These are phyloP conservation scores for Candoia aspera DNA, from an alignment of 2,113 vertebrate genomes.

Conservation along the genomic window DNA sequence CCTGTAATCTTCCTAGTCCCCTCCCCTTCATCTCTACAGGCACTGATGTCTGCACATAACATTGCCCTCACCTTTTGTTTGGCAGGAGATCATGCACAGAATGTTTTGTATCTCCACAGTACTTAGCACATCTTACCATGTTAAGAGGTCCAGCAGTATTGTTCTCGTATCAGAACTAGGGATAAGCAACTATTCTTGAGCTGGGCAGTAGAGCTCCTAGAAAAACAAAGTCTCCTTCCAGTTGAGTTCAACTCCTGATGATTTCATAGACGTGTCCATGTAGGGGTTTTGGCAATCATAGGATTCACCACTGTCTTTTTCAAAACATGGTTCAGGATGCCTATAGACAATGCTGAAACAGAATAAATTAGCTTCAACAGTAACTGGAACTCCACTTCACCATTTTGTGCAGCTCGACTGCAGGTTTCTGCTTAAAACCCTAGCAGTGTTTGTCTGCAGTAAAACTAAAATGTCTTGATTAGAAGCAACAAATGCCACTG, in stretches of 20 bases:
- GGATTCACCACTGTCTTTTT: not conserved
- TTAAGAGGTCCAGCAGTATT: conserved; percentile 65
- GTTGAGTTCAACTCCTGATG: not conserved
- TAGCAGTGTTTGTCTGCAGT: not conserved
- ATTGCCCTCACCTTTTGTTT: not conserved
- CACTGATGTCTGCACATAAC: not conserved
- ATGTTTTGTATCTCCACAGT: not conserved
- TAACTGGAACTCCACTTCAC: not conserved
- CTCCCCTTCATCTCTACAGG: not conserved
- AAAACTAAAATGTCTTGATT: not conserved
- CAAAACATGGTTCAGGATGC: not conserved
- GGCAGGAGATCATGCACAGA: not conserved
- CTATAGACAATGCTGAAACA: not conserved
- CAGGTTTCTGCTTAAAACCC: not conserved
- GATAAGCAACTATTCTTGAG: conserved; percentile 46
- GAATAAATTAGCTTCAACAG: not conserved
- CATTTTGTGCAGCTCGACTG: not conserved
- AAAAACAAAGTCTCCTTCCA: not conserved
- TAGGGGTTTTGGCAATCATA: not conserved
- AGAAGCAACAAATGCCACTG: not conserved
- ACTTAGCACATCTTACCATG: not conserved
- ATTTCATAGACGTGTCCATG: not conserved
- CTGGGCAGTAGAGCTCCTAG: not conserved
- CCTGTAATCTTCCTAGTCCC: not conserved
- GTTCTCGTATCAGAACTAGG: conserved; percentile 75